Base-by-base conservation (phyloP, 1,140 invertebrate species). In the Drosophila sturtevanti region DNA sequence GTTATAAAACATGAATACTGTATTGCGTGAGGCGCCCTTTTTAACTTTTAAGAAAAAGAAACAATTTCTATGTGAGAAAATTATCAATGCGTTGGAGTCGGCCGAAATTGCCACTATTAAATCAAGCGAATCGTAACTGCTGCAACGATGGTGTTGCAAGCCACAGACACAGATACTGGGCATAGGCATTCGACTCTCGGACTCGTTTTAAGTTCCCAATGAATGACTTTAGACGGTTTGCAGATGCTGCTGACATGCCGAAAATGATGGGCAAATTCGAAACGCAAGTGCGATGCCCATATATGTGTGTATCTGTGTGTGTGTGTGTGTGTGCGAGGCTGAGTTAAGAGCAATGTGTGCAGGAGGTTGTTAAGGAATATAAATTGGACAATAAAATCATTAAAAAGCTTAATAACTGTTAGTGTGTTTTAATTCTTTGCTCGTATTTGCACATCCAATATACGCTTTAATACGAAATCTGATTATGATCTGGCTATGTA, bases 331-430 rank as follows among this genome's bases (percentile, higher is more conserved):
- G 75, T 52, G 72, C 60, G 63, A 44, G 38, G 5, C 38, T 41
- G 14, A 16, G 16, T 10, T 48, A 18, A 21, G 41, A 21, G 9
- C 16, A 31, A 31, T 31, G 27, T 31, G 27, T 31, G 27, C 54
- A 70, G 72, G 75, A 69, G 82, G 74, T 90, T 72, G 86, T 89
- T 89, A 89, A 79, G 71, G 80, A 73, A 80, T 82, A 90, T 90
- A 90, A 89, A 85, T 77, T 90, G 82, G 89, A 87, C 82, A 90
- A 90, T 90, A 81, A 90, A 90, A 87, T 82, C 82, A 90, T 90
- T 90, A 90, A 90, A 85, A 70, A 58, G 70, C 56, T 70, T 79
- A 70, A 74, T 87, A 87, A 90, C 90, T 81, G 67, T 90, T 70
- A 64, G 62, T 66, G 65, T 51, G 51, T 37, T 54, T 89, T 74